Conservation (phyloP, 2,888 invertebrate genomes). For the Eupithecia pulchellata region DNA sequence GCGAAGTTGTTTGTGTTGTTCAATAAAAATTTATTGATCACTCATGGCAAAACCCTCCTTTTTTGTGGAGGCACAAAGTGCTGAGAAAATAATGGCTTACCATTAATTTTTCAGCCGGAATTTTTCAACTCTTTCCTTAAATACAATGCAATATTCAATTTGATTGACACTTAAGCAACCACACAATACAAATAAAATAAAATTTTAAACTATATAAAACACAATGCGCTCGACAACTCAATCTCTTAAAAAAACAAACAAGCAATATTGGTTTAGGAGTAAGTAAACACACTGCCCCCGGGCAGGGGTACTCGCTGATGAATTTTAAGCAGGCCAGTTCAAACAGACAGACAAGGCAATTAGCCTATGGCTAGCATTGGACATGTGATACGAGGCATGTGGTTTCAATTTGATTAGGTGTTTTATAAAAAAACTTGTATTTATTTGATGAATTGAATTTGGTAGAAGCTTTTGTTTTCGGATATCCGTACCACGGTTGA, state of each 20-base stretch:
- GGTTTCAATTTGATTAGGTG: constrained; percentile 51
- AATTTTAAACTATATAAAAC: constrained; percentile 51
- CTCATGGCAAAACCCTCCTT: too few relatives aligned
- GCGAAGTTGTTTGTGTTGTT: too few relatives aligned
- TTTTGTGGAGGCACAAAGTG: too few relatives aligned
- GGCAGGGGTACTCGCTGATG: constrained; percentile 56
- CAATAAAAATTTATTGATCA: too few relatives aligned
- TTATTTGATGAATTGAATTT: not conserved
- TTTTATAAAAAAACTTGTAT: not conserved
- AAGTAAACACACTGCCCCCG: constrained; percentile 65
- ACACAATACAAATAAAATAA: constrained; percentile 14
- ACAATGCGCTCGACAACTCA: constrained; percentile 52
- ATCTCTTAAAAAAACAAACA: constrained; percentile 70
- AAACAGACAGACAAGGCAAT: constrained; percentile 70
- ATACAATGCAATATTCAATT: not conserved
- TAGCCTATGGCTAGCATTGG: constrained; percentile 70
- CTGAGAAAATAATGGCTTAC: too few relatives aligned
- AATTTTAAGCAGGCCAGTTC: constrained; percentile 66
- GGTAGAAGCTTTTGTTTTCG: not conserved
- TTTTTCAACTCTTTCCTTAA: too few relatives aligned
- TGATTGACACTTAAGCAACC: not conserved
- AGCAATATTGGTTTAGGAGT: constrained; percentile 70
- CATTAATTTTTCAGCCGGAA: too few relatives aligned
- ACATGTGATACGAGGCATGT: constrained; percentile 59
- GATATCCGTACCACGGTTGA: not conserved